Percentiles rank a stretch among this genome's conserved stretches.
phyloP scores from a whole-genome alignment of 1,140 invertebrate genomes.

The Mactra quadrangularis region DNA sequence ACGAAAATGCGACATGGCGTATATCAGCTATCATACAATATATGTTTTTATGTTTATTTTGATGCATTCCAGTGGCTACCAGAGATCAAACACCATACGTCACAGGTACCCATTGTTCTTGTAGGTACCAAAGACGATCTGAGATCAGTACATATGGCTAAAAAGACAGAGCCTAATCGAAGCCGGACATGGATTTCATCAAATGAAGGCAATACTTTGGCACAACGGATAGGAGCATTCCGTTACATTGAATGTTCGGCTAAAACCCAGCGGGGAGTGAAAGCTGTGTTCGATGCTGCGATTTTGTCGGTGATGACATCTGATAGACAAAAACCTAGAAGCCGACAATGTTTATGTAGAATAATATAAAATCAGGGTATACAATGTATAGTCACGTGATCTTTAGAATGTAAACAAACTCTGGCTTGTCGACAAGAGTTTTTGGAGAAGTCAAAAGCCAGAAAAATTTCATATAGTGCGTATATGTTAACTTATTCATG shows the following conservation, averaged over 20 bases:
- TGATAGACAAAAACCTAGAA: neutral
- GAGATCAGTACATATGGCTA: slow-evolving; percentile 86
- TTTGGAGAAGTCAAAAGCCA: too few relatives aligned
- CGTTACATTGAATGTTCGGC: slow-evolving; percentile 95
- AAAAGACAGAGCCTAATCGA: slow-evolving; percentile 93
- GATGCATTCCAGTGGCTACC: slow-evolving; percentile 90
- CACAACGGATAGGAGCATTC: slow-evolving; percentile 88
- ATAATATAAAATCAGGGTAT: neutral
- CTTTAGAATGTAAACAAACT: too few relatives aligned
- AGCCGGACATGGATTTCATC: slow-evolving; percentile 72
- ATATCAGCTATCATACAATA: too few relatives aligned
- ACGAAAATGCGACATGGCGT: too few relatives aligned
- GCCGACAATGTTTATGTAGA: slow-evolving; percentile 20
- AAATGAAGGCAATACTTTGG: slow-evolving; percentile 89
- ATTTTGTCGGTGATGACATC: slow-evolving; percentile 88
- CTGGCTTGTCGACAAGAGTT: too few relatives aligned
- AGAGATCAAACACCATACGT: slow-evolving; percentile 94
- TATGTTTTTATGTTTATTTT: too few relatives aligned
- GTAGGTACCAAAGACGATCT: slow-evolving; percentile 85
- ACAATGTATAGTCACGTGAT: too few relatives aligned
- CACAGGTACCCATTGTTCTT: slow-evolving; percentile 91
- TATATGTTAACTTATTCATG: too few relatives aligned
- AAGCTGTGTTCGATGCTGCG: slow-evolving; percentile 94
- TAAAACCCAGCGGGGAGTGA: slow-evolving; percentile 94
- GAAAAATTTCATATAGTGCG: too few relatives aligned